Evolutionary conservation across 2,888 invertebrate genomes (phyloP), one percentile per base, ranked within the genome.

Genomic region (Cyaniris semiargus): DNA sequence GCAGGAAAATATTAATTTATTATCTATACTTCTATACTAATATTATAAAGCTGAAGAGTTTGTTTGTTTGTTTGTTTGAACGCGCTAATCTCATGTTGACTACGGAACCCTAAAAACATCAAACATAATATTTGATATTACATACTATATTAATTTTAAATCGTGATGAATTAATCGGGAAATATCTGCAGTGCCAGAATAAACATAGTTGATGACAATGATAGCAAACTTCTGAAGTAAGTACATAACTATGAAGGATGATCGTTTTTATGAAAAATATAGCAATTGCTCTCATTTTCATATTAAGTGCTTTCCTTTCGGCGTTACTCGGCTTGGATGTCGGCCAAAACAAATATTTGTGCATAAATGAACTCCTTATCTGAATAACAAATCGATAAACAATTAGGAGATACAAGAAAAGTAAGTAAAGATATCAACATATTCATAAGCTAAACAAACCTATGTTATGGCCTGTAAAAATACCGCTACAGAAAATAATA

Each of bases 261-360:
- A 74, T 53, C 44, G 27, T 74, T 74, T 74, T 53, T 48, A 74
- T 74, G 74, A 48, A 74, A 74, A 74, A 74, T 74, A 53, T 74
- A 74, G 48, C 74, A 48, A 74, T 74, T 74, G 76, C 21, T 76
- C 66, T 66, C 66, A 76, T 76, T 38, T 44, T 76, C 44, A 76
- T 76, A 58, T 66, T 76, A 76, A 76, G 44, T 76, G 60, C 60
- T 44, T 60, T 44, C 66, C 76, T 76, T 76, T 76, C 23, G 76
- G 76, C 38, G 31, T 76, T 76, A 66, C 44, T 60, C 76, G 60
- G 76, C 44, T 76, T 76, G 76, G 76, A 76, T 76, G 31, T 13
- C n/a, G 34, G 34, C 76, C 76, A 76, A 76, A 76, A 76, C 60
- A 66, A 76, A 76, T 76, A 76, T 76, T 76, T 76, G 76, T 76